phyloP scores from a whole-genome alignment of 2,797 vertebrate genomes.

The Protosalanx chinensis region DNA sequence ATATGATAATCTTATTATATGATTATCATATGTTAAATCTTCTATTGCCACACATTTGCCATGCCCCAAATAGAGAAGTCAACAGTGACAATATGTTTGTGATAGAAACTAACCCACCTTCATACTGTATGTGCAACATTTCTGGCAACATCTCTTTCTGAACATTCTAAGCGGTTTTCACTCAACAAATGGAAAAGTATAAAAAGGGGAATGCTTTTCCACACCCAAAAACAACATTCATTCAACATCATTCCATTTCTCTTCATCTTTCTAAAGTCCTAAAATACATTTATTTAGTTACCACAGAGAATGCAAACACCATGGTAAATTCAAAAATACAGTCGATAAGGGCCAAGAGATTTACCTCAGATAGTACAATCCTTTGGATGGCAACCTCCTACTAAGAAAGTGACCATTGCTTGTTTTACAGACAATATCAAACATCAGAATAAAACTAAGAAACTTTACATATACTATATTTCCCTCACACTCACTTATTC shows the following conservation, averaged over 20 bases:
- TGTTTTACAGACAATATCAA: constrained; percentile 19
- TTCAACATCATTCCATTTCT: background rate
- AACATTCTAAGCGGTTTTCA: constrained; percentile 19
- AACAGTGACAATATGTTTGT: constrained; percentile 24
- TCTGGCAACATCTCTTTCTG: constrained; percentile 22
- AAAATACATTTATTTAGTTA: constrained; percentile 38
- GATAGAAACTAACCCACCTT: constrained; percentile 29
- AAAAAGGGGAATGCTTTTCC: background rate
- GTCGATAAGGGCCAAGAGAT: constrained; percentile 51
- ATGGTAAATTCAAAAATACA: constrained; percentile 29
- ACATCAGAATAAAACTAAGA: constrained; percentile 25
- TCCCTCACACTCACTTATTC: background rate
- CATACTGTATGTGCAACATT: constrained; percentile 42
- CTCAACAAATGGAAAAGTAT: constrained; percentile 18
- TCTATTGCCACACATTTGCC: constrained; percentile 41
- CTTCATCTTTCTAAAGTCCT: constrained; percentile 19
- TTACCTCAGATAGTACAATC: constrained; percentile 45
- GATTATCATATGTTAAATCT: constrained; percentile 40
- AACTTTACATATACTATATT: background rate
- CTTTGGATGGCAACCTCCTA: constrained; percentile 56
- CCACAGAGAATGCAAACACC: constrained; percentile 36
- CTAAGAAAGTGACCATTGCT: constrained; percentile 48
- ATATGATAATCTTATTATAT: constrained; percentile 43
- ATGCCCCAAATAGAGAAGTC: constrained; percentile 38
- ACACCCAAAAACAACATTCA: constrained; percentile 5